These are phyloP conservation scores for human (Homo sapiens) DNA, from an alignment of 2,113 vertebrate genomes.

Conservation along the genomic window DNA sequence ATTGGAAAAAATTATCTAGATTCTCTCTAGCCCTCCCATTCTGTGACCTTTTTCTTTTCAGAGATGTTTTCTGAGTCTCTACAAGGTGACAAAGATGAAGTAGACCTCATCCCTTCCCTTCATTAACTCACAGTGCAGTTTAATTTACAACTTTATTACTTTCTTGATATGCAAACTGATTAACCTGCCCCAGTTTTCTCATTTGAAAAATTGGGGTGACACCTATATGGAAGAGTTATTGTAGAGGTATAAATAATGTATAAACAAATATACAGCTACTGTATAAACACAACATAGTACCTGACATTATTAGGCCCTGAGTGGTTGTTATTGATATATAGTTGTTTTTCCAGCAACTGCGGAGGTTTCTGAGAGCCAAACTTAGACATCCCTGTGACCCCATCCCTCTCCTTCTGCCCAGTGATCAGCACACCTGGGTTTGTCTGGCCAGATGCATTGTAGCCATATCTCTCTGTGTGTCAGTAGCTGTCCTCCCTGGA, in stretches of 20 bases:
- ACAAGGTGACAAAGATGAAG: not conserved
- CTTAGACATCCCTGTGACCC: not conserved
- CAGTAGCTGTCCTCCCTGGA: not conserved
- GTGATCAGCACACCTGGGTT: not conserved
- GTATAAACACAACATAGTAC: not conserved
- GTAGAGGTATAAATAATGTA: not conserved
- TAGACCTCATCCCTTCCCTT: not conserved
- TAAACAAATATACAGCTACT: not conserved
- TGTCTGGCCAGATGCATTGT: not conserved
- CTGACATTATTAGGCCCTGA: not conserved
- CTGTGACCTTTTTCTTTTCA: not conserved
- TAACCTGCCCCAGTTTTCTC: not conserved
- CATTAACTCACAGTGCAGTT: not conserved
- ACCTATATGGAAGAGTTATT: constrained; percentile 12
- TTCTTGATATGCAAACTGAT: constrained; percentile 8
- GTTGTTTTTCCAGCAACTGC: not conserved
- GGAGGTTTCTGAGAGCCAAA: not conserved
- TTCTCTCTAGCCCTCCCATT: not conserved
- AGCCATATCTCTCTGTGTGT: not conserved
- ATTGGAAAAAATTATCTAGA: not conserved
- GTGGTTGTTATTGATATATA: not conserved
- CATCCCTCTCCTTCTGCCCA: not conserved
- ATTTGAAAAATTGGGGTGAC: not conserved
- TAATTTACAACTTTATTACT: not conserved
- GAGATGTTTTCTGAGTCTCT: constrained; percentile 18